phyloP scores from a whole-genome alignment of 2,797 vertebrate genomes.

The Sciurus vulgaris region DNA sequence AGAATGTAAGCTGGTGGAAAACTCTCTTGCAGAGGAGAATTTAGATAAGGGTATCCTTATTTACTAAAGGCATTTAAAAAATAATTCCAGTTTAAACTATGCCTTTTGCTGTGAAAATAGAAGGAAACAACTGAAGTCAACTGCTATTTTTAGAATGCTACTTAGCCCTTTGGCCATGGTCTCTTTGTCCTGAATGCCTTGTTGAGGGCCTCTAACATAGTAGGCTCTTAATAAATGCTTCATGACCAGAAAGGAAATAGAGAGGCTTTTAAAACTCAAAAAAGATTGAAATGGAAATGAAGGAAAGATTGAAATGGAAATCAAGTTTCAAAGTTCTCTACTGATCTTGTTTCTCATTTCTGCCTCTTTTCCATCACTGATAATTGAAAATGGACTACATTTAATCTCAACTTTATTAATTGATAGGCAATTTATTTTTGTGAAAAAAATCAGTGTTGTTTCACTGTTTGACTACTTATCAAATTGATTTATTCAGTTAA shows the following conservation, averaged over 20 bases:
- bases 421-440: constrained; percentile 69
- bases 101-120: constrained; percentile 2
- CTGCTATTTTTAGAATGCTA: neutral
- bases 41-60: constrained; percentile 15
- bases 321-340: constrained; percentile 57
- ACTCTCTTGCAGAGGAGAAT: constrained; percentile 24
- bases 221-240: neutral
- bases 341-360: constrained; percentile 53
- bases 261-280: constrained; percentile 43
- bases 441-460: constrained; percentile 54
- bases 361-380: constrained; percentile 45
- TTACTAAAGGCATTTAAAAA: neutral
- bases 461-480: constrained; percentile 42
- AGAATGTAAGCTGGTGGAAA: constrained; percentile 53
- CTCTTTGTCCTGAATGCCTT: neutral
- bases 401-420: constrained; percentile 72
- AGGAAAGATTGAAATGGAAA: constrained; percentile 51
- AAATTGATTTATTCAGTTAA: constrained; percentile 72
- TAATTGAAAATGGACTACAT: constrained; percentile 57
- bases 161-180: neutral
- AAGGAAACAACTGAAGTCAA: neutral
- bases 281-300: constrained; percentile 35
- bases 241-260: constrained; percentile 44
- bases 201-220: neutral
- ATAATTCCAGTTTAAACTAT: constrained; percentile 18